Base-by-base conservation (phyloP, 2,113 vertebrate genomes). In the Oceanites oceanicus region DNA sequence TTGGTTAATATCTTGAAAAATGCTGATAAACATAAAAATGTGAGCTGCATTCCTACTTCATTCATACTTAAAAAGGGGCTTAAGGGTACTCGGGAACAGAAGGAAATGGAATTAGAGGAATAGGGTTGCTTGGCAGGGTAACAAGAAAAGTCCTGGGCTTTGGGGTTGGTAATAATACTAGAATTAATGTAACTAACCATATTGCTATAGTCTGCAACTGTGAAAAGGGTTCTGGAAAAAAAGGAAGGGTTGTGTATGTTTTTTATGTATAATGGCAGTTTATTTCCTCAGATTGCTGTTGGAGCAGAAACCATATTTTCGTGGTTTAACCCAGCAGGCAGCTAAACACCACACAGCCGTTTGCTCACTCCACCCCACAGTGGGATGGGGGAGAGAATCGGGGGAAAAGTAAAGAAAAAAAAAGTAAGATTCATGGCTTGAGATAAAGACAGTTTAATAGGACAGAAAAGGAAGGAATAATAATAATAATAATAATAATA, bases 301-400 rank as follows among this genome's bases (percentile, higher is more conserved):
- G 77, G 79, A 92, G 58, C 94, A 96, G 91, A 94, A 97, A 96
- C 91, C 75, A 77, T 94, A 96, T 97, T 96, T 97, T 45, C 18
- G 18, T 45, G 45, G 45, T 45, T 45, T 45, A 45, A 45, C 45
- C 45, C 5, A 9, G 45, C 45, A 45, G 45, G 45, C 45, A 45
- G 45, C 45, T 45, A 19, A 45, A 45, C 45, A 19, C 45, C 45
- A 45, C 18, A 45, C 45, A 45, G 18, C 45, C 45, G 18, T 45
- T 45, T 8, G 45, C 45, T 45, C 45, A 45, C 45, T 19, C 45
- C 45, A 45, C 45, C 45, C 18, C 18, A 2, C 45, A 45, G 18
- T 19, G 45, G 45, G 45, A 45, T 45, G 45, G 18, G 18, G 45
- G 45, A 45, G 45, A 45, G 45, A 45, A 45, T 19, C 18, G 18